phyloP scores from a whole-genome alignment of 2,888 invertebrate species.

The Alentia gelatinosa region DNA sequence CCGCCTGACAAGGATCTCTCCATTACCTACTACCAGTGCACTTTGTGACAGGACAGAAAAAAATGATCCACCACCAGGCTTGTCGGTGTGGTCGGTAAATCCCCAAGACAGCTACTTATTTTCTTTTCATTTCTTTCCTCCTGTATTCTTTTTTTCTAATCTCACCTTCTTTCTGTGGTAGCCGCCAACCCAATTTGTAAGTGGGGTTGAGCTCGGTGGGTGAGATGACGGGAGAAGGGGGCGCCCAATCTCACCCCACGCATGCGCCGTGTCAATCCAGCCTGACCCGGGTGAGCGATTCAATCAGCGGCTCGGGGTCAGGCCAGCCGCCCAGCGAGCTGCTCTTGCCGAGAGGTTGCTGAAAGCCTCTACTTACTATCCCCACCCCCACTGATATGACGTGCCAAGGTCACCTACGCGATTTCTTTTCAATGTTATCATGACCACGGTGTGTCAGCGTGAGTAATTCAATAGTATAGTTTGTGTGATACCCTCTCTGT shows the following conservation, averaged over 20 bases:
- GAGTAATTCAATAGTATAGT: too few species aligned
- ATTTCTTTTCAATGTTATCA: too few species aligned
- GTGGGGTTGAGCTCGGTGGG: not conserved
- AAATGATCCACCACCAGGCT: not conserved
- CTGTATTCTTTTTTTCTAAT: not conserved
- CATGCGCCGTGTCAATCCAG: constrained; percentile 34
- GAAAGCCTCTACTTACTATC: constrained; percentile 11
- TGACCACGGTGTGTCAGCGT: too few species aligned
- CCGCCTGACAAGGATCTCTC: not conserved
- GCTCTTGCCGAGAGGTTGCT: constrained; percentile 7
- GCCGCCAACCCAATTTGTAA: constrained; percentile 32
- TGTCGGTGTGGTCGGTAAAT: not conserved
- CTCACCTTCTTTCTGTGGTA: not conserved
- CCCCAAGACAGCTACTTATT: not conserved
- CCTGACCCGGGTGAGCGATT: constrained; percentile 31
- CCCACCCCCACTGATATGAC: not conserved
- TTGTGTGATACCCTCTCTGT: too few species aligned
- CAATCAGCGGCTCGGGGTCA: constrained; percentile 13
- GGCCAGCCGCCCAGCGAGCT: not conserved
- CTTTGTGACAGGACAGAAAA: not conserved
- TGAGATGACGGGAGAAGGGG: not conserved
- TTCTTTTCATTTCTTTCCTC: not conserved
- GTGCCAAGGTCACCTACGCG: not conserved
- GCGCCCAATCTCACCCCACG: not conserved
- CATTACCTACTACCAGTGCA: not conserved